Evolutionary conservation across 2,113 vertebrate genomes (phyloP), one percentile per base, ranked within the genome.

Genomic region (Hepsetus odoe): DNA sequence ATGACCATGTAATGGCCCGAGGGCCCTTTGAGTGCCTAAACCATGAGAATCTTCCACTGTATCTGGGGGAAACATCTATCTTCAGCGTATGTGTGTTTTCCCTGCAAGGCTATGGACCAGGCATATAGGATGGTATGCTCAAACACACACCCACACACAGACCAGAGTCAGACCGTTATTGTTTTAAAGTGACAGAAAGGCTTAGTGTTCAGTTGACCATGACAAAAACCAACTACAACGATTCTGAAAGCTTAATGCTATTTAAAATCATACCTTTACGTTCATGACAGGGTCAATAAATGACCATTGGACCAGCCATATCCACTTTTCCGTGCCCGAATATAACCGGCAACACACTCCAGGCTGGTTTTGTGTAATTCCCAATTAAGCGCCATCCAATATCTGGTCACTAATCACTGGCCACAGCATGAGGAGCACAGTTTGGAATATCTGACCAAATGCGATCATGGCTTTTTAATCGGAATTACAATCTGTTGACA

Each of bases 401-500:
- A 62, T 58, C n/a, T 65, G 49, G 42, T 76, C 35, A 26, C 59
- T 69, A 73, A 69, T 80, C 62, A 77, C 68, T 16, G 61, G 35
- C 30, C 46, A 35, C 46, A 44, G 49, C 49, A 10, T 1, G 35
- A 59, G 44, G 18, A 33, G 62, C 70, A 59, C 35, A 42, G 18
- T 74, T 71, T 58, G 61, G 33, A 46, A 56, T 62, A 72, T n/a
- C 18, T 51, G 35, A 38, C 75, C 65, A 58, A 70, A 65, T 75
- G 74, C 44, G 66, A 75, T 51, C 24, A 59, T 51, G 22, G 33
- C 26, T 69, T 67, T 80, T 55, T 70, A 71, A 74, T 44, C 76
- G 42, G 24, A 56, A 64, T 24, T 70, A 59, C 65, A 81, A 44
- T 81, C 72, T 72, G 58, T 69, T 74, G 35, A 69, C 32, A 16